A percentile compares a stretch with the other conserved stretches of the same genome.
phyloP scores from a whole-genome alignment of 2,797 vertebrate genomes.

The Gambelia wislizenii region DNA sequence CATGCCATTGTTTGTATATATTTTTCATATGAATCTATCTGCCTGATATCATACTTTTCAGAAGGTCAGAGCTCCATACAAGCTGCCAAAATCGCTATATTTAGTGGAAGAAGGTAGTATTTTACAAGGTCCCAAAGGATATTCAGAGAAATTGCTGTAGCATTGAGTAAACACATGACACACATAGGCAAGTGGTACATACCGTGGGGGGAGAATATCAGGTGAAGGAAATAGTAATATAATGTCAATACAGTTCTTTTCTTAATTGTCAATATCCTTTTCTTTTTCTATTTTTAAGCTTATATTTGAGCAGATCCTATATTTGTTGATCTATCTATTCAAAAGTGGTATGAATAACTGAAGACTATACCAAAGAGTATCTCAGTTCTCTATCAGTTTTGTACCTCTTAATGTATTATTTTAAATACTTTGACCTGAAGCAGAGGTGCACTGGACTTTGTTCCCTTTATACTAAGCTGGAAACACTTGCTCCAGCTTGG shows the following conservation, averaged over 20 bases:
- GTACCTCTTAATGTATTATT: neutral
- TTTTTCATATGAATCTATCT: neutral
- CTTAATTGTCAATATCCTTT: neutral
- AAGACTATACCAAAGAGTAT: constrained; percentile 54
- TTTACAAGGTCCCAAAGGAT: neutral
- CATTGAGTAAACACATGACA: neutral
- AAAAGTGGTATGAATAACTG: constrained; percentile 59
- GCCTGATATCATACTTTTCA: neutral
- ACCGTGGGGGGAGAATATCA: neutral
- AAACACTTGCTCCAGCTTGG: constrained; percentile 57
- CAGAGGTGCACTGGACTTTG: constrained; percentile 52
- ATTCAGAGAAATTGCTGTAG: neutral
- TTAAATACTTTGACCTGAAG: constrained; percentile 64
- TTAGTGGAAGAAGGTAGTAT: neutral
- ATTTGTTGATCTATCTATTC: constrained; percentile 49
- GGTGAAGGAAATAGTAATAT: neutral
- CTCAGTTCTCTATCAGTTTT: constrained; percentile 5
- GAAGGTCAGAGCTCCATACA: neutral
- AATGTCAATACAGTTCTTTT: neutral
- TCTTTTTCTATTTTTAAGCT: constrained; percentile 6
- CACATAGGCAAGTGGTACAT: neutral
- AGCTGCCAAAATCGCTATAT: neutral
- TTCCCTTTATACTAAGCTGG: constrained; percentile 52
- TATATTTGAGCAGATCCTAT: constrained; percentile 27
- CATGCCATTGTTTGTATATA: neutral